Conservation (phyloP, 2,113 vertebrate genomes). For the Scortum barcoo region DNA sequence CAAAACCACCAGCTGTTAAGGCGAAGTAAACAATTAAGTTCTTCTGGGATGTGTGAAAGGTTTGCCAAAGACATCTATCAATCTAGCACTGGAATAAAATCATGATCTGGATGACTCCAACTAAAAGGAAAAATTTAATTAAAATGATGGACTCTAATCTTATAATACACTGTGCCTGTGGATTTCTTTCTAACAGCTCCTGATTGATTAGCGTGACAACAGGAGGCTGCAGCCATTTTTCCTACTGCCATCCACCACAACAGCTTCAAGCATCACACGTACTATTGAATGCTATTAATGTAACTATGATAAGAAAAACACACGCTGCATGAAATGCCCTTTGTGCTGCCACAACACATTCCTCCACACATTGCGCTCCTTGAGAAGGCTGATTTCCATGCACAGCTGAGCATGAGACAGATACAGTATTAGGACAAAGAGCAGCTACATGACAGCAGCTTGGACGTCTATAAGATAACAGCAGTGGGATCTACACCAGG, state of each 20-base stretch:
- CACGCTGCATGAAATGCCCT: constrained; percentile 8
- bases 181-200: constrained; percentile 6
- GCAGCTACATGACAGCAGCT: constrained; percentile 9
- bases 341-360: constrained; percentile 20
- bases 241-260: constrained; percentile 20
- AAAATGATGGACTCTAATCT: neutral
- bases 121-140: constrained; percentile 16
- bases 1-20: neutral
- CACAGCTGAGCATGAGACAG: constrained; percentile 53
- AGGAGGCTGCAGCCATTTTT: constrained; percentile 19
- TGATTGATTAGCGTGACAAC: constrained; percentile 37
- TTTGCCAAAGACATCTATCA: neutral
- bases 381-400: constrained; percentile 34
- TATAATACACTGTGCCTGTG: neutral
- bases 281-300: neutral
- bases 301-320: constrained; percentile 15
- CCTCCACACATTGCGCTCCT: constrained; percentile 10
- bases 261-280: constrained; percentile 2
- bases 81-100: neutral
- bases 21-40: constrained; percentile 1
- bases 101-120: neutral
- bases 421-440: constrained; percentile 43
- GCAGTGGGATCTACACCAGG: constrained; percentile 12
- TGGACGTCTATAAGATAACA: constrained; percentile 15
- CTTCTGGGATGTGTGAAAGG: neutral